Evolutionary conservation across 2,113 vertebrate species (phyloP), one percentile per base, ranked within the genome.

Genomic region (Mixornis gularis): DNA sequence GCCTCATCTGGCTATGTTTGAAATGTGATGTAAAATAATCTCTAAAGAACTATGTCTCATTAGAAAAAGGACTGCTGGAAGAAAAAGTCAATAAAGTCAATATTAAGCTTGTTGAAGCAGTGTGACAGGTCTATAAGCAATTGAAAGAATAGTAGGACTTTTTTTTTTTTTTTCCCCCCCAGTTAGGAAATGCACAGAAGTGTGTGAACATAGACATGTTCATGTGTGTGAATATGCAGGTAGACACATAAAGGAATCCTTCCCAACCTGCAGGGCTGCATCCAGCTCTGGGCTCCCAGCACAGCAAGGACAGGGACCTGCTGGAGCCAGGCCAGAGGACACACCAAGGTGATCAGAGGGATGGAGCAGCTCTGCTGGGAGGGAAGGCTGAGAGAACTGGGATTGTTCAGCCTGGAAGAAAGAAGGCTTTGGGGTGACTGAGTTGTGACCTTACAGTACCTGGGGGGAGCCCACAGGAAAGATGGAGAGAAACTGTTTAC

Each of bases 401-500:
- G 13, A 3, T 29, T 60, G 19, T 26, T 53, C 38, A 17, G 41
- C 6, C 3, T 52, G 27, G 44, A 17, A 3, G 0, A 43, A 22
- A 51, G 3, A 13, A 40, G 15, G 5, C 3, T 44, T 0, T 29
- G 6, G 19, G 1, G 1, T 44, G 27, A 51, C 0, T 4, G 12
- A 2, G n/a, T 3, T 59, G 12, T 7, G 2, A 0, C 3, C 19
- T 59, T 66, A 0, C 19, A 25, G 8, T 3, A 1, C 8, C 12
- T 8, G 0, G 59, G 30, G 15, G 8, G 4, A 66, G 0, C 38
- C 38, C 0, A n/a, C 4, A 21, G 0, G 4, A 58, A 66, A 12
- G 16, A 14, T 6, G 5, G 15, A 52, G 21, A 51, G 21, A 17
- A 1, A 12, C 10, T 5, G 7, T 72, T 71, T 38, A 6, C 8